Percentiles rank a stretch among this genome's conserved stretches.
These are phyloP conservation scores for Spialia ferax DNA, from an alignment of 2,888 invertebrate species.

Conservation along the genomic window DNA sequence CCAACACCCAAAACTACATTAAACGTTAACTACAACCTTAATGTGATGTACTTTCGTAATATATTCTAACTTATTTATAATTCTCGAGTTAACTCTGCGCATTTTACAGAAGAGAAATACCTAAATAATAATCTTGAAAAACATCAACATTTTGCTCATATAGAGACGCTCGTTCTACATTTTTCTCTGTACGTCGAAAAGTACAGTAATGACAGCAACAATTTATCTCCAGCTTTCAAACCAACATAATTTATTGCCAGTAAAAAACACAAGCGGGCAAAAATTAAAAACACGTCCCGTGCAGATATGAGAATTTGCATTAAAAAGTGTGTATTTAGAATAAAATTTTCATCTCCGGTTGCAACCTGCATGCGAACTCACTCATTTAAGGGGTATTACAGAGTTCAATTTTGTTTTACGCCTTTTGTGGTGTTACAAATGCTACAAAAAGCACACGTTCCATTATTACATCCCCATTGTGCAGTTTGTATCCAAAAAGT, in stretches of 20 bases:
- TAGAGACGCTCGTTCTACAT: neutral
- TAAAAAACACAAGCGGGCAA: slow-evolving; percentile 21
- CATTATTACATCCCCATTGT: slow-evolving; percentile 61
- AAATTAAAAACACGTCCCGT: slow-evolving; percentile 21
- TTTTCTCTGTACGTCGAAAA: slow-evolving; percentile 16
- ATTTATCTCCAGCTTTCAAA: slow-evolving; percentile 20
- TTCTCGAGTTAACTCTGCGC: neutral
- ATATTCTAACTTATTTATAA: neutral
- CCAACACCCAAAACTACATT: no score
- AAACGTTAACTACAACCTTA: no score
- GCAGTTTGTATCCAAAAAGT: slow-evolving; percentile 62
- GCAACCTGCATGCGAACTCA: slow-evolving; percentile 47
- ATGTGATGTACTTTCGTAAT: no score
- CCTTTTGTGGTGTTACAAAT: slow-evolving; percentile 44
- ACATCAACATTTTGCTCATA: slow-evolving; percentile 5
- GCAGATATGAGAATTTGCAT: slow-evolving; percentile 33
- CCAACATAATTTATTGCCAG: slow-evolving; percentile 21
- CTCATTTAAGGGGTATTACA: slow-evolving; percentile 47
- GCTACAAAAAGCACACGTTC: slow-evolving; percentile 50
- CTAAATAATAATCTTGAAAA: slow-evolving; percentile 7
- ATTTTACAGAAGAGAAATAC: neutral
- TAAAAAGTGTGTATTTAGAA: slow-evolving; percentile 32
- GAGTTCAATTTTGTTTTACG: slow-evolving; percentile 50
- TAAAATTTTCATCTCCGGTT: slow-evolving; percentile 29
- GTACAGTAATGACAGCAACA: slow-evolving; percentile 24